Percentiles rank a stretch among this genome's conserved stretches.
These are phyloP conservation scores for Cataglyphis rosenhaueri DNA, from an alignment of 2,888 invertebrate species.

Conservation along the genomic window DNA sequence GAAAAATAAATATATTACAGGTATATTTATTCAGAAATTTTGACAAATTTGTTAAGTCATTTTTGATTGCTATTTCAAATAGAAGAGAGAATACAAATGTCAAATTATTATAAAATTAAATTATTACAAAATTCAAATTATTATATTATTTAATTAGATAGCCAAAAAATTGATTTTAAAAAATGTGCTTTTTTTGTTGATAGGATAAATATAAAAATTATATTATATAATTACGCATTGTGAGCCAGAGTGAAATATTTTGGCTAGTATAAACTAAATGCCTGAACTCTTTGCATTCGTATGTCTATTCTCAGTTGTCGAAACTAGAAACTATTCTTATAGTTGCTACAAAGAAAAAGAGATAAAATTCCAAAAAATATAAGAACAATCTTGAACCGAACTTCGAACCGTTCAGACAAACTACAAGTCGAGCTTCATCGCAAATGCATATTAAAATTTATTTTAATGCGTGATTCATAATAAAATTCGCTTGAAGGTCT, in stretches of 20 bases:
- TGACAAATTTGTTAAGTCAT: neutral
- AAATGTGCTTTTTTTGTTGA: neutral
- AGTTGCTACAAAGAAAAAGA: too few relatives aligned
- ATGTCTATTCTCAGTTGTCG: neutral
- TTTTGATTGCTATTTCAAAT: neutral
- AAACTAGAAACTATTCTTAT: too few relatives aligned
- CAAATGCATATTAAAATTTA: too few relatives aligned
- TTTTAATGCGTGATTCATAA: too few relatives aligned
- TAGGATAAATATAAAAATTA: conserved; percentile 4
- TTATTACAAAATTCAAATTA: neutral
- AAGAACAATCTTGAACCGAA: too few relatives aligned
- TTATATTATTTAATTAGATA: neutral
- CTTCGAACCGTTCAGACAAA: too few relatives aligned
- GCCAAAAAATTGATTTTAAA: neutral
- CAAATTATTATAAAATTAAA: neutral
- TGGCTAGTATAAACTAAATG: conserved; percentile 15
- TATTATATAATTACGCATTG: neutral
- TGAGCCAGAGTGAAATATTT: conserved; percentile 5
- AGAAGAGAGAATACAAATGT: neutral
- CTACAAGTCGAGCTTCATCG: too few relatives aligned
- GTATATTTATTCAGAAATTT: neutral
- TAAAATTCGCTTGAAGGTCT: too few relatives aligned
- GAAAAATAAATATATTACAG: neutral
- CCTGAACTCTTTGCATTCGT: conserved; percentile 2
- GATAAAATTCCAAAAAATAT: too few relatives aligned